phyloP scores from a whole-genome alignment of 2,797 vertebrate genomes.

The Cottoperca gobio region DNA sequence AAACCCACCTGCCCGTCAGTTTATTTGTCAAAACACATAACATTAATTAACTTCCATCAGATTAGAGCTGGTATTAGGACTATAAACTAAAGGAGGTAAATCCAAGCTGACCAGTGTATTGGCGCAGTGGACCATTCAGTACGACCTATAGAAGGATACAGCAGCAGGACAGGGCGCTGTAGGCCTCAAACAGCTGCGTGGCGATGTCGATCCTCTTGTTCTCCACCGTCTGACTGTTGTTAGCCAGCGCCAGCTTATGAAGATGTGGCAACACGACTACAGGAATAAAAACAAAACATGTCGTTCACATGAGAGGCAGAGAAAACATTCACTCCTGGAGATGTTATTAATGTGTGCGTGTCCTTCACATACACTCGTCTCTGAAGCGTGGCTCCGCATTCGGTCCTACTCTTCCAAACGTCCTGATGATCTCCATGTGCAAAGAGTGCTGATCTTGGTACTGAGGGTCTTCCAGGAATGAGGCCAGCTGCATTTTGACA shows the following conservation, averaged over 20 bases:
- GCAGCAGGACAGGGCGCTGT: constrained; percentile 98
- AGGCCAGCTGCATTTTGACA: constrained; percentile 98
- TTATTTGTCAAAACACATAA: no score
- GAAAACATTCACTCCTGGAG: not conserved
- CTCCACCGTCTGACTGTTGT: constrained; percentile 95
- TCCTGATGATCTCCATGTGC: constrained; percentile 98
- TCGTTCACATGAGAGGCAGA: not conserved
- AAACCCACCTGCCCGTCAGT: no score
- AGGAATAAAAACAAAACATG: constrained; percentile 33
- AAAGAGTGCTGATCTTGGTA: constrained; percentile 99
- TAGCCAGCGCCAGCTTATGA: constrained; percentile 94
- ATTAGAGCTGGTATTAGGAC: not conserved
- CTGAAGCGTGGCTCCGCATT: constrained; percentile 97
- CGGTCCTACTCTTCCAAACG: constrained; percentile 96
- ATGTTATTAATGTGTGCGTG: not conserved
- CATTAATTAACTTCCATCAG: no score
- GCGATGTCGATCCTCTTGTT: constrained; percentile 95
- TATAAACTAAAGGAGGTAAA: not conserved
- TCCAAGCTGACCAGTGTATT: not conserved
- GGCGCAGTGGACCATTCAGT: not conserved
- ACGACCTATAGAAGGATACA: constrained; percentile 92
- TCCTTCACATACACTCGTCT: constrained; percentile 92
- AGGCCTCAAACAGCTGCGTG: constrained; percentile 97
- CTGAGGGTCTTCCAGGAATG: constrained; percentile 97
- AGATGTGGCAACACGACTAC: constrained; percentile 98